Evolutionary conservation across 2,888 invertebrate genomes (phyloP).

Genomic region (Mechanitis messenoides): DNA sequence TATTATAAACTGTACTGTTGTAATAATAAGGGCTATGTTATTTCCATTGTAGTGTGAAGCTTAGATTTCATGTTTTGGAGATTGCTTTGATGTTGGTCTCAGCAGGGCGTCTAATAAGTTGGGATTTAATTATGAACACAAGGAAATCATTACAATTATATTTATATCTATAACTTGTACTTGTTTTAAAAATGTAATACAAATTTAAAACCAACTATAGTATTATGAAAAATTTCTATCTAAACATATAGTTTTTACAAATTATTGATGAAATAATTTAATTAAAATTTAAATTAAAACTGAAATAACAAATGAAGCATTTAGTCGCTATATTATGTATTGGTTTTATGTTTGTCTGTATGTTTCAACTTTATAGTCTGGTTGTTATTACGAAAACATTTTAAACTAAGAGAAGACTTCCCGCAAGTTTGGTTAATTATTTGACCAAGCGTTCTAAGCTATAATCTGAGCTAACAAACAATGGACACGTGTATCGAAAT

Average conservation of each 20-base stretch:
- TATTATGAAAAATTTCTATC: no score
- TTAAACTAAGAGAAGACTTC: background rate
- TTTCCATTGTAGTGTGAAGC: conserved; percentile 9
- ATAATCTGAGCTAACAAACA: conserved; percentile 56
- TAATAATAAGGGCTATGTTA: conserved; percentile 7
- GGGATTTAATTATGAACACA: conserved; percentile 44
- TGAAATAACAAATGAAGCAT: no score
- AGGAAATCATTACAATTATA: conserved; percentile 15
- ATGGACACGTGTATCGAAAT: conserved; percentile 53
- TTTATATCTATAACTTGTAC: background rate
- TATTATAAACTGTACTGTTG: conserved; percentile 24
- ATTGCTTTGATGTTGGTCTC: conserved; percentile 58
- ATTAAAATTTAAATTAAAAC: no score
- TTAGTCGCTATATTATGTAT: no score
- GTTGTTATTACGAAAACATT: no score
- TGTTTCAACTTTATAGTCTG: no score
- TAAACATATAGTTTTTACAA: no score
- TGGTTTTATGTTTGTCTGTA: no score
- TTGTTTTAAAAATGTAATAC: background rate
- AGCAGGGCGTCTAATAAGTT: conserved; percentile 47
- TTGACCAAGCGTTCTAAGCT: conserved; percentile 22
- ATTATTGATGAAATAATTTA: no score
- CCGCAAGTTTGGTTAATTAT: conserved; percentile 18
- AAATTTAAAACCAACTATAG: no score
- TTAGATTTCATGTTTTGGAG: conserved; percentile 30